Conservation (phyloP, 2,113 vertebrate species). For the Craseonycteris thonglongyai region DNA sequence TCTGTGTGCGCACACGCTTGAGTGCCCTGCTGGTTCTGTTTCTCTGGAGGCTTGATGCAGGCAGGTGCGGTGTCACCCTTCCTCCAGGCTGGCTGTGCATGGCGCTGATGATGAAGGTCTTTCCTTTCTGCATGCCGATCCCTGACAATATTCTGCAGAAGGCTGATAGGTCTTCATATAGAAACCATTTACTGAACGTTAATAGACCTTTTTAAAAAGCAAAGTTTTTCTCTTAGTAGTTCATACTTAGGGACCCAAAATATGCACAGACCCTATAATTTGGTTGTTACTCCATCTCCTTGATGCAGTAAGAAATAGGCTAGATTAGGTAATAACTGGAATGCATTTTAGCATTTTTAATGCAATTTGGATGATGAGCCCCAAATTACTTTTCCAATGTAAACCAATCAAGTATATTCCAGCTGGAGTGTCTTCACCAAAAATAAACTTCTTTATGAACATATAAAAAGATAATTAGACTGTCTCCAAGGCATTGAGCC, state of each 20-base stretch:
- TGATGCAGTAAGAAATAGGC: conserved; percentile 13
- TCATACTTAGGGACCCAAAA: neutral
- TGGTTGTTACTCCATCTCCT: neutral
- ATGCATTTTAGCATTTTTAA: conserved; percentile 63
- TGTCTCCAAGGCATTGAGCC: neutral
- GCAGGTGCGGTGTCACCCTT: neutral
- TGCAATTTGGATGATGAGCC: conserved; percentile 67
- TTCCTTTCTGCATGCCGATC: neutral
- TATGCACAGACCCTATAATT: neutral
- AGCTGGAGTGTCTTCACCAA: conserved; percentile 54
- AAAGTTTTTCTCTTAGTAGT: neutral
- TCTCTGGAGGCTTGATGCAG: neutral
- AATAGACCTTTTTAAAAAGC: neutral
- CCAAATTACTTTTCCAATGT: conserved; percentile 59
- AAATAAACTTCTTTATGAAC: conserved; percentile 66
- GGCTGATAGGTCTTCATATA: neutral
- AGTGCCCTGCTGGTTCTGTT: neutral
- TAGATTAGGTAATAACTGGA: conserved; percentile 37
- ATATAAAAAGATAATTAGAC: conserved; percentile 58
- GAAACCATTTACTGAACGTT: neutral
- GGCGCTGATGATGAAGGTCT: neutral
- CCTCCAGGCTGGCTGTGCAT: neutral
- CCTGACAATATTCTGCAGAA: neutral
- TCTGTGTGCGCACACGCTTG: neutral
- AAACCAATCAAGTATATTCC: conserved; percentile 65